Evolutionary conservation across 1,140 invertebrate genomes (phyloP), one percentile per base, ranked within the genome.

Genomic region (Drosophila pseudoobscura): DNA sequence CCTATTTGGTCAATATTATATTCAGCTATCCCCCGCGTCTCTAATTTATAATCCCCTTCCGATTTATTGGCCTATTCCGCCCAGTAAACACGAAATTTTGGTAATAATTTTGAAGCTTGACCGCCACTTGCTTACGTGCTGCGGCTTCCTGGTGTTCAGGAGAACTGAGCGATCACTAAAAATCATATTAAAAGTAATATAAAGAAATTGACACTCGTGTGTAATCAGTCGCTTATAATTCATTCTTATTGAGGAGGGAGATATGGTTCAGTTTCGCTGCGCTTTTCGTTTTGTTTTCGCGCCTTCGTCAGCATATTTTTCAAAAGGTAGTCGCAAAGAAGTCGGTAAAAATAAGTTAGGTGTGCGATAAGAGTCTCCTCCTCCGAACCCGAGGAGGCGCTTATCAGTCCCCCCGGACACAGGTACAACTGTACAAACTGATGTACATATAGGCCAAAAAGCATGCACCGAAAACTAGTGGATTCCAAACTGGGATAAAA

Each of bases 211-310:
- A 53, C 45, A 80, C 74, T 77, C 73, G 80, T 62, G 79, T 66
- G 83, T 88, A 85, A 87, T 87, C 78, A 78, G 68, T 69, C 50
- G 62, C 77, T 62, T 80, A 53, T 80, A 70, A 78, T 85, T 85
- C 66, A 77, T 80, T 84, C 59, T 60, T 68, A 55, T 43, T 58
- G 41, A 53, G 20, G 26, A 24, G 24, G 11, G 59, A 83, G 74
- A 83, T 74, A 83, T 75, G 68, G 61, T 35, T 13, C 35, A 49
- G 24, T 46, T 80, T 72, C 11, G 80, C 82, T 87, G 65, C 63
- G 79, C 65, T 84, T 83, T 76, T 22, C 47, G 51, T 46, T 69
- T 71, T 52, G 26, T 22, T 57, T 20, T 51, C 52, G 35, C 46
- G 45, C 39, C 56, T 56, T 63, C 60, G 82, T 89, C 78, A 82